phyloP scores from a whole-genome alignment of 2,797 vertebrate species.

The Sciurus carolinensis region DNA sequence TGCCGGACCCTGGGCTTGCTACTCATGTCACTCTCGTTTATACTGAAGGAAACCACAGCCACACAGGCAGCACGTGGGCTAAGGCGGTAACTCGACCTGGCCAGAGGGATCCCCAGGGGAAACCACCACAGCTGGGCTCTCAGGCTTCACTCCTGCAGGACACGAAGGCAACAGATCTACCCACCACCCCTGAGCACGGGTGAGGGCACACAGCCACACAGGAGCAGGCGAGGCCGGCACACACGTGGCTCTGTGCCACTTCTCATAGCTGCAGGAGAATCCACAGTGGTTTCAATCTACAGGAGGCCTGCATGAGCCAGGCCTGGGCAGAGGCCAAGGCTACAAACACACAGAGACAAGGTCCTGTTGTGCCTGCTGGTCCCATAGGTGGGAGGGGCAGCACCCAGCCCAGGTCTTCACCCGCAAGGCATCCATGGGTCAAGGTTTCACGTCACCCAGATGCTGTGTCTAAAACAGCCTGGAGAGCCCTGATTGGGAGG shows the following conservation, averaged over 20 bases:
- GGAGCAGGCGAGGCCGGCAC: no score
- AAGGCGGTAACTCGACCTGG: no score
- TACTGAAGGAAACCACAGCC: neutral
- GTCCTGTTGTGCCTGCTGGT: neutral
- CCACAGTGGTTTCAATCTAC: neutral
- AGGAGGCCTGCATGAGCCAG: neutral
- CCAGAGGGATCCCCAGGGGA: neutral
- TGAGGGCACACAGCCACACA: accelerated
- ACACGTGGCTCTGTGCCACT: neutral
- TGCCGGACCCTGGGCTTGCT: neutral
- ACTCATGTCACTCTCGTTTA: neutral
- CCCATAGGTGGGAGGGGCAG: neutral
- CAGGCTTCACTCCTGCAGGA: neutral
- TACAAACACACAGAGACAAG: neutral
- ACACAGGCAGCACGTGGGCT: neutral
- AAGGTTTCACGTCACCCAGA: neutral
- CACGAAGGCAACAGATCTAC: neutral
- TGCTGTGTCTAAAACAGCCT: neutral
- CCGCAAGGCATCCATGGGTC: neutral
- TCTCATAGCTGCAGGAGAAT: neutral
- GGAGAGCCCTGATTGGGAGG: neutral
- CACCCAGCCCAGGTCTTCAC: neutral
- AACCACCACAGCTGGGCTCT: neutral
- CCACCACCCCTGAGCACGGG: neutral
- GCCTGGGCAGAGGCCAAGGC: neutral